Evolutionary conservation across 64 coral and sea anemone genomes (phyloP), one percentile per base, ranked within the genome.

Genomic region (Stichodactyla mertensii): DNA sequence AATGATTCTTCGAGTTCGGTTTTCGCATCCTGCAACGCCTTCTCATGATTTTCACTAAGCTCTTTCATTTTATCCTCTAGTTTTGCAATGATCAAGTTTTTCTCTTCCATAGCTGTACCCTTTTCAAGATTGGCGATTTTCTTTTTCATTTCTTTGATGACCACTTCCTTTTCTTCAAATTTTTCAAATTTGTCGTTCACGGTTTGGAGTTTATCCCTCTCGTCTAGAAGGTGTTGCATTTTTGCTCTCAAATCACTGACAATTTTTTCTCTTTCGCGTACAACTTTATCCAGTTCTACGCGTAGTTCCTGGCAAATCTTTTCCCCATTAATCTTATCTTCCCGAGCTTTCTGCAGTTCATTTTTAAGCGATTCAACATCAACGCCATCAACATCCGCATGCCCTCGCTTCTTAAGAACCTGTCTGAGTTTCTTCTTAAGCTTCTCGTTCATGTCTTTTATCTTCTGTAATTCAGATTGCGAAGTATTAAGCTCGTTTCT

Each of bases 161-260:
- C 19, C 16, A 22, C n/a, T 61, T 97, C 94, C 71, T 89, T 97
- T 67, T 93, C 88, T 60, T 86, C 22, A 28, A 93, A 45, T 16
- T 86, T 89, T 70, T 97, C 80, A 24, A 90, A 64, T 3, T 90
- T 86, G 8, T 87, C 45, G 62, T 82, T 26, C 14, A 87, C 55
- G 52, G 8, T 71, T 57, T 23, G 80, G 27, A 18, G 55, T 11
- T 87, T 86, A n/a, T 83, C 90, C 52, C 83, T 92, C 16, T 92
- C 77, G 24, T 36, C 53, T 4, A 70, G 18, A 86, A 87, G 13
- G 18, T 92, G 77, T 24, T 87, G 84, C 16, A 87, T 82, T 52
- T 87, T 92, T 2, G n/a, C 22, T 69, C 86, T 86, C n/a, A 60
- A 71, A 27, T 92, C 90, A 26, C 31, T 74, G 13, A 87, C 85